phyloP scores from a whole-genome alignment of 1,140 invertebrate genomes.

The Nixonia krombeini region DNA sequence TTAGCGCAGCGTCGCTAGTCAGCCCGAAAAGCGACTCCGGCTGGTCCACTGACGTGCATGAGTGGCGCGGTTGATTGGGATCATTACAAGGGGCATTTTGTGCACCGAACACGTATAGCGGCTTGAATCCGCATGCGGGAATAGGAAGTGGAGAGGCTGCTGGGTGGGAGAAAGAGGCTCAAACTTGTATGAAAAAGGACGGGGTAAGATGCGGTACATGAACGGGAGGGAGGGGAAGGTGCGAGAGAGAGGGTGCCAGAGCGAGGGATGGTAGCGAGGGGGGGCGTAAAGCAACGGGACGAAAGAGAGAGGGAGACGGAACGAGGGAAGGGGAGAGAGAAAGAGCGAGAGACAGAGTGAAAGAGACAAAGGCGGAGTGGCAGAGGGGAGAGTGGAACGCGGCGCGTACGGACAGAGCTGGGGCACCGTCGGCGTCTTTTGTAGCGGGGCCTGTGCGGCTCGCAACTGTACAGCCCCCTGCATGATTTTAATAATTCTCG shows the following conservation, averaged over 20 bases:
- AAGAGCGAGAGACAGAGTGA: slow-evolving; percentile 2
- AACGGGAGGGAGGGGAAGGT: too few relatives aligned
- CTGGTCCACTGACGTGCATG: slow-evolving; percentile 54
- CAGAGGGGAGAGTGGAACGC: neutral
- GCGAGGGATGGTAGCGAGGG: too few relatives aligned
- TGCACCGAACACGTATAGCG: slow-evolving; percentile 61
- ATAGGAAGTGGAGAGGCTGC: slow-evolving; percentile 42
- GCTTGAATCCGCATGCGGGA: slow-evolving; percentile 58
- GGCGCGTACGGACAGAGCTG: neutral
- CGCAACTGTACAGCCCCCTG: slow-evolving; percentile 56
- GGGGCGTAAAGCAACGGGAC: neutral
- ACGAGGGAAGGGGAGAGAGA: slow-evolving; percentile 5
- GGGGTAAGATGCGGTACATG: too few relatives aligned
- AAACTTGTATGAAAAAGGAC: slow-evolving; percentile 36
- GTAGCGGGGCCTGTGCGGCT: slow-evolving; percentile 29
- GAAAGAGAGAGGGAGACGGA: neutral
- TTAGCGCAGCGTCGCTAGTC: slow-evolving; percentile 39
- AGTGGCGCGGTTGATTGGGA: slow-evolving; percentile 62
- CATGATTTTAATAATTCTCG: slow-evolving; percentile 65
- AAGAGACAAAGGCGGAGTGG: slow-evolving; percentile 4
- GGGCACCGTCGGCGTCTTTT: slow-evolving; percentile 52
- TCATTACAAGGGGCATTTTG: slow-evolving; percentile 66
- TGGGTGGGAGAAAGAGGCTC: slow-evolving; percentile 5
- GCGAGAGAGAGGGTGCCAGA: too few relatives aligned
- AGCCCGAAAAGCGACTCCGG: slow-evolving; percentile 52